Percentiles rank a stretch among this genome's conserved stretches.
These are phyloP conservation scores for Sthenelais limicola DNA, from an alignment of 2,888 invertebrate species.

Conservation along the genomic window DNA sequence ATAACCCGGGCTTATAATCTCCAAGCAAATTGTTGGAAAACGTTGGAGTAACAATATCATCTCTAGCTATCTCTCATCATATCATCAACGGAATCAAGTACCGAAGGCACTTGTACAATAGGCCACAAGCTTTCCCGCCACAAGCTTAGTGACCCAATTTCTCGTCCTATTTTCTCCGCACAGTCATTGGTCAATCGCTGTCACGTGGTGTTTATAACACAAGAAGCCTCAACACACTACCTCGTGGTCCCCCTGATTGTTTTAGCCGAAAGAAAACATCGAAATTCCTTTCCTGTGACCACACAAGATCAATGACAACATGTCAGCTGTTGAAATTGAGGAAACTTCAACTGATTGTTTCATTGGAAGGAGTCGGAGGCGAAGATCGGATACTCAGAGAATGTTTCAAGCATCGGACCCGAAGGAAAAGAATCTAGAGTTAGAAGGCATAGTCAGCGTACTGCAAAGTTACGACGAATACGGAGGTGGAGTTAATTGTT, in stretches of 20 bases:
- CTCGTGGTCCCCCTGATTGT: neutral
- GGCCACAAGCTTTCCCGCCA: too few species aligned
- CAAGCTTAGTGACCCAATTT: too few species aligned
- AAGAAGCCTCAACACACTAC: neutral
- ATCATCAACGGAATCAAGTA: too few species aligned
- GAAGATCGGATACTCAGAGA: slow-evolving; percentile 9
- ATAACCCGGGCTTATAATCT: too few species aligned
- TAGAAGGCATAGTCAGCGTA: slow-evolving; percentile 27
- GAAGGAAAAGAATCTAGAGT: slow-evolving; percentile 14
- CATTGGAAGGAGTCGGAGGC: neutral
- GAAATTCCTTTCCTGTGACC: neutral
- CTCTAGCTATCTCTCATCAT: too few species aligned
- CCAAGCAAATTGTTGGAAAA: too few species aligned
- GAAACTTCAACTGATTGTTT: neutral
- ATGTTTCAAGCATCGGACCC: slow-evolving; percentile 5
- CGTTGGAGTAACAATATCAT: too few species aligned
- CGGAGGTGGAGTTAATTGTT: slow-evolving; percentile 39
- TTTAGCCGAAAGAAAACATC: neutral
- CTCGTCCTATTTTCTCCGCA: too few species aligned
- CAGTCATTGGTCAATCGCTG: too few species aligned
- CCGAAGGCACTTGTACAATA: too few species aligned
- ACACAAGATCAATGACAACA: slow-evolving; percentile 10
- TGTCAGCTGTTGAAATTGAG: slow-evolving; percentile 2
- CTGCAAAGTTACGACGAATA: slow-evolving; percentile 20
- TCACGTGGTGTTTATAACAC: too few species aligned